Evolutionary conservation across 2,113 vertebrate species (phyloP), one percentile per base, ranked within the genome.

Genomic region (Athene cunicularia): DNA sequence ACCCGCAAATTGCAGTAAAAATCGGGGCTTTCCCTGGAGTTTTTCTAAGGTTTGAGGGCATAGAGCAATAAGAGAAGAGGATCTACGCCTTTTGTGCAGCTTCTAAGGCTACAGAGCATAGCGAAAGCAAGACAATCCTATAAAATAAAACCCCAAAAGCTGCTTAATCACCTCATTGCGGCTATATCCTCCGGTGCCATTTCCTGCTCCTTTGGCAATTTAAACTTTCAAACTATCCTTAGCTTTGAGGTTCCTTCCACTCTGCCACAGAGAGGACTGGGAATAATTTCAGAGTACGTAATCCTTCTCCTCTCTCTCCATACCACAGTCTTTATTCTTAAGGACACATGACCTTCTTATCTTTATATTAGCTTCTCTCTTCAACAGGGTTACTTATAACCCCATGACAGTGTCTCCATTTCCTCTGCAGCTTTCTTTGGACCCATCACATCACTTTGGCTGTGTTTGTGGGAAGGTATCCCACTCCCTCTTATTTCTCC

Each of bases 211-310:
- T 73, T 28, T 1, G 11, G 50, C 67, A 80, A 52, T 16, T 62
- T 19, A 84, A 60, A 5, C 60, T 73, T 64, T 30, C 66, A 71
- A 70, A 47, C 11, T 37, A 21, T 8, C 28, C 26, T 41, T 1
- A 50, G 47, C 73, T 71, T 37, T 17, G 7, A 81, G n/a, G 41
- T 43, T 90, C 52, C 81, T 82, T 47, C 50, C 32, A 59, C 9
- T 5, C 5, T 18, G 35, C 33, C 18, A 27, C 0, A 39, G 33
- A 49, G 27, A 49, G 6, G 26, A 33, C 21, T 32, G 0, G 0
- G n/a, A 80, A 33, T 9, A 9, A 33, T 45, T 76, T 58, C 45
- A 4, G 1, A 15, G 12, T 6, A 35, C 3, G 2, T 35, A 11
- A 62, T 9, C 71, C 12, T 53, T 14, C 52, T 75, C 70, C 67